Base-by-base conservation (phyloP, 2,888 invertebrate species). In the Parapristionchus giblindavisi region DNA sequence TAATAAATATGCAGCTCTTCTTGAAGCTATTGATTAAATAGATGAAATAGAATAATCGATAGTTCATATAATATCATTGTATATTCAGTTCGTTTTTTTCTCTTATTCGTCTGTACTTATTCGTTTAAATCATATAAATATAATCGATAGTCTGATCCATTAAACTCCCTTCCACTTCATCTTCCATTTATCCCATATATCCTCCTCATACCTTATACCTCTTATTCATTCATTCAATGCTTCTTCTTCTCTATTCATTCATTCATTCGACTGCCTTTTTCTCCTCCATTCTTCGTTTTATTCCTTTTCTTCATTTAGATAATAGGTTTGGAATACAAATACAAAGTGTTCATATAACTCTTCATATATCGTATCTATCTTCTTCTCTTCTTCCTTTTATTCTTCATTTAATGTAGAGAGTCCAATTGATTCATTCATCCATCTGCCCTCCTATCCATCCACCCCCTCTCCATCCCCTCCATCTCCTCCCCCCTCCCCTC, bases 1-100 rank as follows among this genome's bases (percentile, higher is more conserved):
- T 40, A 65, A 65, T 48, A 65, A 65, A 29, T 65, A 29, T 24
- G 65, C 65, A 21, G 65, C 65, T n/a, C 65, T 65, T 43, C 27
- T 63, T 17, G 43, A 63, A 43, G 36, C 27, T 24, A 11, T 61
- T 36, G n/a, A 36, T 36, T 34, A 3, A n/a, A n/a, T 36, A 24
- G 17, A n/a, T 61, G n/a, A 61, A 17, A 3, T 14, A 61, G 34
- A 61, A 36, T 61, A 36, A 61, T 43, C 17, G 61, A 36, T 61
- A 24, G n/a, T 32, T 65, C 48, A 11, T 32, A n/a, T 65, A 40
- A 40, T 29, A 11, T 27, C 43, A 14, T 34, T 29, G 40, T 5
- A 6, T n/a, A 40, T 17, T 32, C 8, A 6, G 5, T 43, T 11
- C 8, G 24, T 40, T n/a, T 36, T n/a, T 40, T 5, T n/a, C 48